Conservation (phyloP, 2,113 vertebrate species). For the Microtus ochrogaster region DNA sequence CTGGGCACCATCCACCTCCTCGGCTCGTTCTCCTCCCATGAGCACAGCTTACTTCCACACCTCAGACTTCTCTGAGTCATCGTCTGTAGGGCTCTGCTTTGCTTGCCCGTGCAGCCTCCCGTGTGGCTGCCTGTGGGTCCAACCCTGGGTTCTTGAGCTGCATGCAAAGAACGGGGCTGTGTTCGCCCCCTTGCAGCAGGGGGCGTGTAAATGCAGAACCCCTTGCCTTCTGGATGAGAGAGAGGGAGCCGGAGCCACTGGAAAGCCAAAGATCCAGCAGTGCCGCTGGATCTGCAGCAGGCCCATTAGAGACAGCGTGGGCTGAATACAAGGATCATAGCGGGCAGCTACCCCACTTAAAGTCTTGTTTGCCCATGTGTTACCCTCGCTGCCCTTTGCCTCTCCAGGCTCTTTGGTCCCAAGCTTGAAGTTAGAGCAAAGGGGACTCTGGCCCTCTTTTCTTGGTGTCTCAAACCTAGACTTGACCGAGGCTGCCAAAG, state of each 20-base stretch:
- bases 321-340: not conserved
- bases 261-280: not conserved
- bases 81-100: not conserved
- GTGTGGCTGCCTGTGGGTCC: not conserved
- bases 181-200: conserved; percentile 44
- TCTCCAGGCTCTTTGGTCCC: not conserved
- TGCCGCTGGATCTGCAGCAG: not conserved
- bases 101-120: not conserved
- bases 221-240: not conserved
- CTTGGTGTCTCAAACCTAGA: not conserved
- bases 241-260: not conserved
- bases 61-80: not conserved
- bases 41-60: not conserved
- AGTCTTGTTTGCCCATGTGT: not conserved
- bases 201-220: not conserved
- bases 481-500: not conserved
- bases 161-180: not conserved
- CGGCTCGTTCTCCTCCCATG: not conserved
- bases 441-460: not conserved
- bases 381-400: not conserved
- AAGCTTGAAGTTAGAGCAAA: not conserved
- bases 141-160: not conserved
- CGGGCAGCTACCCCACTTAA: not conserved
- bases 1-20: not conserved
- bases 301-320: not conserved